Percentiles rank a stretch among this genome's conserved stretches.
Conservation (phyloP, 2,888 invertebrate species). For the Ophioninae sp. region DNA sequence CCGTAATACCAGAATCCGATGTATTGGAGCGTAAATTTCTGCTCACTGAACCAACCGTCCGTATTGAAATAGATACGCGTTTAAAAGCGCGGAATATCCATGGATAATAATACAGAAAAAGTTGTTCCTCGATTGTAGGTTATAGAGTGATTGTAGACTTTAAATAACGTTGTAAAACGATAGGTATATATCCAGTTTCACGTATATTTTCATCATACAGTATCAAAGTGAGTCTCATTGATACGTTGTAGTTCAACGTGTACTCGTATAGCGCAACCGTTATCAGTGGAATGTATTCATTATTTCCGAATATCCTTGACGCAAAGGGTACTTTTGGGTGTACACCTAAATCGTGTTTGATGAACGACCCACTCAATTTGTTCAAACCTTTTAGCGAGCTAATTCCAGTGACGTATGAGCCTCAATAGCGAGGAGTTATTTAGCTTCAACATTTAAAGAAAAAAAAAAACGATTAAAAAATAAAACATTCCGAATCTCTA, state of each 20-base stretch:
- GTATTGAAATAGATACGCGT: constrained; percentile 11
- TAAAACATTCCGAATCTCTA: no score
- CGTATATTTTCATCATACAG: neutral
- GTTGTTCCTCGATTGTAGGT: neutral
- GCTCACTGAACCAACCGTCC: constrained; percentile 27
- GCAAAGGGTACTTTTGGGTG: neutral
- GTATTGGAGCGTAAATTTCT: constrained; percentile 15
- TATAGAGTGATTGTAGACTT: neutral
- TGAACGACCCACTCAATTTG: neutral
- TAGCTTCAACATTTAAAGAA: no score
- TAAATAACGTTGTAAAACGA: constrained; percentile 21
- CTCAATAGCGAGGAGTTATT: no score
- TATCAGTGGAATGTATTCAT: neutral
- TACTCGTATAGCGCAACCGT: neutral
- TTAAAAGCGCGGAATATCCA: constrained; percentile 9
- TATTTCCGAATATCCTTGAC: neutral
- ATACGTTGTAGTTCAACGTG: neutral
- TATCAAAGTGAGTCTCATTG: neutral
- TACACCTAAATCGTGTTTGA: neutral
- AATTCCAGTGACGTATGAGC: neutral
- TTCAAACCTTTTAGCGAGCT: neutral
- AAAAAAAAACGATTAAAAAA: no score
- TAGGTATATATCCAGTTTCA: neutral
- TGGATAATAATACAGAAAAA: constrained; percentile 9
- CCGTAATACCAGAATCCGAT: neutral